Conservation (phyloP, 2,888 invertebrate genomes). For the Drosophila falleni region DNA sequence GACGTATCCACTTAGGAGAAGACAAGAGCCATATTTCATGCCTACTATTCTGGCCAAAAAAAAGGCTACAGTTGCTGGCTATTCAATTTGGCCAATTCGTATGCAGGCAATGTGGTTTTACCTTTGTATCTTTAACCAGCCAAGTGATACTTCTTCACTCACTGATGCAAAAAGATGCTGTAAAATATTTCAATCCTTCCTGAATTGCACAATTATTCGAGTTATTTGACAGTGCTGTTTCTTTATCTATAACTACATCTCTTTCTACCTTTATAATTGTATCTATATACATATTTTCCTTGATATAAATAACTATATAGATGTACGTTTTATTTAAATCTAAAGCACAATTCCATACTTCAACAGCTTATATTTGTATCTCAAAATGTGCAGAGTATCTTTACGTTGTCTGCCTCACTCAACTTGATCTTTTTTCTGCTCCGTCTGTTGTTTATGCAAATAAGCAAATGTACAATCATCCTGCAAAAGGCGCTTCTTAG, state of each 20-base stretch:
- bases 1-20: background rate
- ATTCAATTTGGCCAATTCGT: conserved; percentile 10
- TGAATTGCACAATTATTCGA: background rate
- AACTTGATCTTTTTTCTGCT: conserved; percentile 17
- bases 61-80: background rate
- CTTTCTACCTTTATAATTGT: background rate
- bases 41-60: background rate
- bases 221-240: background rate
- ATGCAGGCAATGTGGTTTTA: conserved; percentile 5
- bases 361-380: background rate
- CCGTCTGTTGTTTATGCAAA: conserved; percentile 68
- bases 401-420: background rate
- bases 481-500: conserved; percentile 7
- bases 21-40: background rate
- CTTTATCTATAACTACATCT: background rate
- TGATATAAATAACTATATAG: background rate
- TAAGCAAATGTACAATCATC: conserved; percentile 45
- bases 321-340: no score
- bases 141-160: background rate
- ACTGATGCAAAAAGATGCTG: background rate
- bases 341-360: background rate
- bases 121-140: background rate
- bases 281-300: no score
- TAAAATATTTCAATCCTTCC: background rate
- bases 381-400: conserved; percentile 10